Evolutionary conservation across 2,113 vertebrate species (phyloP).

Genomic region (Podiceps cristatus): DNA sequence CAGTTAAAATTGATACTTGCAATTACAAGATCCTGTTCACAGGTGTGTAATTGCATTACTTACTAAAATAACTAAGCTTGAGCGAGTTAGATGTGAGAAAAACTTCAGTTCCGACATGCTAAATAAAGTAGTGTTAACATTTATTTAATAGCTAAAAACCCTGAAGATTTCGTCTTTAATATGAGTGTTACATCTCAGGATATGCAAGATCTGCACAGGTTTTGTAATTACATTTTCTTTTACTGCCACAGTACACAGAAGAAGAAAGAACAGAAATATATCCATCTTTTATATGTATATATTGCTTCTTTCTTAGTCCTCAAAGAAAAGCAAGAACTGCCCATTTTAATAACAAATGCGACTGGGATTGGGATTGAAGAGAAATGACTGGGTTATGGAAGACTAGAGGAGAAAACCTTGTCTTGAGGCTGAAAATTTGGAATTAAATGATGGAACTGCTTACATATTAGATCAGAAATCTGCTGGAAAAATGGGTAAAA

Average conservation of each 20-base stretch:
- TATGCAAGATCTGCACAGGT: not conserved
- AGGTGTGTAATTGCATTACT: not conserved
- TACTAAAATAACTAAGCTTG: conserved; percentile 13
- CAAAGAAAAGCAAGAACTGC: not conserved
- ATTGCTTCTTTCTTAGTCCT: not conserved
- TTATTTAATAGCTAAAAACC: not conserved
- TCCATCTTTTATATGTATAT: not conserved
- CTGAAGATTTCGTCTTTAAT: not conserved
- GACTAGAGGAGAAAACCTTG: not conserved
- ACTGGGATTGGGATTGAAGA: not conserved
- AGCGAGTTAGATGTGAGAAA: not conserved
- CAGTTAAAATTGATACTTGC: not conserved
- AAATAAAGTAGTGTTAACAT: not conserved
- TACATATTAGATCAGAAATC: not conserved
- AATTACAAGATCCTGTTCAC: not conserved
- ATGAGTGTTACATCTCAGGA: not conserved
- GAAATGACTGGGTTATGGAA: not conserved
- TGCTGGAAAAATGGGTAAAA: not conserved
- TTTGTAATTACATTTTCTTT: not conserved
- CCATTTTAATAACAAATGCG: not conserved
- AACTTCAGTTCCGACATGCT: not conserved
- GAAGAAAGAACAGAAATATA: not conserved
- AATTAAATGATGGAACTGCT: not conserved
- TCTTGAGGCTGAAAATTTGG: not conserved
- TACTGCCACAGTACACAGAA: no score